phyloP scores from a whole-genome alignment of 2,113 vertebrate genomes.

The Bungarus multicinctus region DNA sequence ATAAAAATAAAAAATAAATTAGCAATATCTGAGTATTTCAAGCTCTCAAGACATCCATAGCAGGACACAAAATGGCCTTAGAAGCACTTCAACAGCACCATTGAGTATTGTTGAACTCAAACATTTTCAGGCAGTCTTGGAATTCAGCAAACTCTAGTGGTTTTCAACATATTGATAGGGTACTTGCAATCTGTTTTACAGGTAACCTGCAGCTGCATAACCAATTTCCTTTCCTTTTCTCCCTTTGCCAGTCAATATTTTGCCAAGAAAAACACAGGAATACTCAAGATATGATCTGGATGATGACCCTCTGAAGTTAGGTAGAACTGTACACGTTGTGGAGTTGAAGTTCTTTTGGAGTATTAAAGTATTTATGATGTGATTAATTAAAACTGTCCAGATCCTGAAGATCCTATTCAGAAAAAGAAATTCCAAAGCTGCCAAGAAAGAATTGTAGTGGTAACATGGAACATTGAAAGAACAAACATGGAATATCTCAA shows the following conservation, averaged over 20 bases:
- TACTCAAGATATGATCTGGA: background rate
- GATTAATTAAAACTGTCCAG: background rate
- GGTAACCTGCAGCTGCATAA: background rate
- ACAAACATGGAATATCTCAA: background rate
- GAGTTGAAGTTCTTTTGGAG: background rate
- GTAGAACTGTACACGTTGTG: background rate
- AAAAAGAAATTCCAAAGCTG: background rate
- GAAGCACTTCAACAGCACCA: background rate
- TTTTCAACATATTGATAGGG: background rate
- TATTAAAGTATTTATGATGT: background rate
- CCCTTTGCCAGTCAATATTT: background rate
- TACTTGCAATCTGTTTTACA: background rate
- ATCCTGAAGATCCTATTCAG: background rate
- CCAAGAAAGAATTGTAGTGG: background rate
- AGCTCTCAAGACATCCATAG: background rate
- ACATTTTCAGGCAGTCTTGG: background rate
- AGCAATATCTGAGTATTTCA: background rate
- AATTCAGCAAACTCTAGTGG: background rate
- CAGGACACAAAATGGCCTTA: background rate
- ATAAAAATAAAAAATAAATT: too few species aligned
- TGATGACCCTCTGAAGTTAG: background rate
- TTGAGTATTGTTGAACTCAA: background rate
- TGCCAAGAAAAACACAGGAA: background rate
- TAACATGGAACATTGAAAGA: background rate
- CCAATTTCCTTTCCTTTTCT: background rate